Evolutionary conservation across 1,140 invertebrate species (phyloP).

Genomic region (Drosophila gunungcola): DNA sequence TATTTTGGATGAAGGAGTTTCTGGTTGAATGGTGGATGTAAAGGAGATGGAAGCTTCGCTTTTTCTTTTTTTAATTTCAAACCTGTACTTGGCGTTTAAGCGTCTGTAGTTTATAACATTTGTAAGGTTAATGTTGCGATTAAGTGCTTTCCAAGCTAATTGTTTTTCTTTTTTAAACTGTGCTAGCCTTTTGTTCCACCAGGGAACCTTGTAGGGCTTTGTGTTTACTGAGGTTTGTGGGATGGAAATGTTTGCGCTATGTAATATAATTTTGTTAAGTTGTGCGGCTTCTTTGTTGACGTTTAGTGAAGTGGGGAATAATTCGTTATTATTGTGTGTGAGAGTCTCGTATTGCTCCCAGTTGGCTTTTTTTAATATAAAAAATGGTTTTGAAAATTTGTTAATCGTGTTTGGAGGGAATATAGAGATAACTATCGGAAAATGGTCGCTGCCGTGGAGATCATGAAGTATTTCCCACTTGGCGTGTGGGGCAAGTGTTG

Average conservation of each 20-base stretch:
- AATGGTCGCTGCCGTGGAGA: constrained; percentile 13
- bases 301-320: constrained; percentile 5
- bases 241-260: background rate
- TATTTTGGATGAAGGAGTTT: no score
- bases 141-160: constrained; percentile 7
- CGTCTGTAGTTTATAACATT: constrained; percentile 15
- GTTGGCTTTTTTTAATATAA: constrained; percentile 15
- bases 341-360: constrained; percentile 9
- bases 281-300: constrained; percentile 9
- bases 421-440: constrained; percentile 4
- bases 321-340: background rate
- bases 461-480: background rate
- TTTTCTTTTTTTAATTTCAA: constrained; percentile 10
- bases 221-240: background rate
- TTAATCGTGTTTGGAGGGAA: constrained; percentile 6
- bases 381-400: constrained; percentile 15
- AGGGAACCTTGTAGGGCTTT: no score
- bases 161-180: constrained; percentile 1
- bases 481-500: no score
- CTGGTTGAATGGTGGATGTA: constrained; percentile 2
- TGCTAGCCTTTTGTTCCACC: no score
- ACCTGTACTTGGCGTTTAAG: constrained; percentile 1
- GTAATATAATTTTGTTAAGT: background rate
- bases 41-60: background rate
- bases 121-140: constrained; percentile 6